Conservation (phyloP, 2,113 vertebrate species). For the Physeter macrocephalus region DNA sequence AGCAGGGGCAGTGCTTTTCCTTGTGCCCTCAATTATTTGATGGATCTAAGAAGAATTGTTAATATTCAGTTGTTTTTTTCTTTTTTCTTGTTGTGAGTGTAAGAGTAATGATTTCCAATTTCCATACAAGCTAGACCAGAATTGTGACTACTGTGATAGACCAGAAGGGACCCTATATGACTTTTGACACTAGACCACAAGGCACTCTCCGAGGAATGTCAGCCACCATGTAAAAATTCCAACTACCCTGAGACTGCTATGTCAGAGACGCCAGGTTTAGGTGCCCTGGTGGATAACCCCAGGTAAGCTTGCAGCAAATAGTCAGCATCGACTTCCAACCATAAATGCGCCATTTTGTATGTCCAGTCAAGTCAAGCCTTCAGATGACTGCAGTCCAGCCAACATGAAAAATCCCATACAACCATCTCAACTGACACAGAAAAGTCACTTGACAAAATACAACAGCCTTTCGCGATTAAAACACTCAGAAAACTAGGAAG, state of each 20-base stretch:
- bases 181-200: neutral
- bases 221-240: neutral
- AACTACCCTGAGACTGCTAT: neutral
- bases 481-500: neutral
- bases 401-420: neutral
- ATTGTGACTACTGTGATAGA: neutral
- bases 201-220: neutral
- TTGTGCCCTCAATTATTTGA: neutral
- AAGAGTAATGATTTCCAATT: neutral
- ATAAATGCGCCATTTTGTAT: neutral
- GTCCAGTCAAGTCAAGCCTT: neutral
- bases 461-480: neutral
- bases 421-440: neutral
- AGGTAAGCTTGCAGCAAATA: neutral
- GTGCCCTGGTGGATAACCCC: too few species aligned
- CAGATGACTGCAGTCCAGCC: neutral
- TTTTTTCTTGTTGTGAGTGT: neutral
- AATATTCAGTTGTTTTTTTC: neutral
- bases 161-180: neutral
- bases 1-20: neutral
- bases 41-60: neutral
- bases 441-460: neutral
- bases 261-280: neutral
- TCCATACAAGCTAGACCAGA: neutral
- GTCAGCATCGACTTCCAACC: neutral